Evolutionary conservation across 2,113 vertebrate species (phyloP).

Genomic region (Perccottus glenii): DNA sequence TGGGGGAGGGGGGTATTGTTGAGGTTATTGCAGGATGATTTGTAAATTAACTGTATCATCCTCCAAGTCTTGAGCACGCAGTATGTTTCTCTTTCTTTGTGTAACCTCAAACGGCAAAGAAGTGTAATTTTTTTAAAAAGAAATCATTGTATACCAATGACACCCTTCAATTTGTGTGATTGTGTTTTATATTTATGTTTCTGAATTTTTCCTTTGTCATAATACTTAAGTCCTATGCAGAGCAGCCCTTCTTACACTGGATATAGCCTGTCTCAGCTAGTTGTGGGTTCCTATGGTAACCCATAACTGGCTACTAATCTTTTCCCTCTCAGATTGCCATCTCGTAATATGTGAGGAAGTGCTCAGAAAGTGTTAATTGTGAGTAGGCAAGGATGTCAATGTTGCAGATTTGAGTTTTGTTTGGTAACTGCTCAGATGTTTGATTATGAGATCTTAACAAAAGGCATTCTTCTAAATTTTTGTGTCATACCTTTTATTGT

Average conservation of each 20-base stretch:
- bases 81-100: conserved; percentile 42
- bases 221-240: conserved; percentile 24
- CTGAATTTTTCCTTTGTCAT: conserved; percentile 9
- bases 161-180: conserved; percentile 44
- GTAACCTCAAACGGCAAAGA: conserved; percentile 41
- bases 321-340: conserved; percentile 11
- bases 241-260: conserved; percentile 43
- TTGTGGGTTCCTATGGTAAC: conserved; percentile 71
- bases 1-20: not conserved
- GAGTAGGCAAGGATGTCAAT: no score
- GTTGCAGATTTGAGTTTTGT: no score
- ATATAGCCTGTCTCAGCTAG: conserved; percentile 35
- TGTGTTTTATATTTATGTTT: conserved; percentile 55
- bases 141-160: conserved; percentile 57
- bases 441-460: no score
- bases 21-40: conserved; percentile 41
- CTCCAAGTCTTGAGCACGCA: conserved; percentile 34
- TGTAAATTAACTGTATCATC: conserved; percentile 66
- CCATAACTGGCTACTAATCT: conserved; percentile 40
- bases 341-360: conserved; percentile 1
- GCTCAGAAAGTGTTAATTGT: no score
- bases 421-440: no score
- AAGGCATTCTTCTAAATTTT: not conserved
- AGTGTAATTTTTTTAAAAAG: conserved; percentile 52
- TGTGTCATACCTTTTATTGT: not conserved